A percentile compares a stretch with the other conserved stretches of the same genome.
phyloP scores from a whole-genome alignment of 2,888 invertebrate species.

The Urechis unicinctus region DNA sequence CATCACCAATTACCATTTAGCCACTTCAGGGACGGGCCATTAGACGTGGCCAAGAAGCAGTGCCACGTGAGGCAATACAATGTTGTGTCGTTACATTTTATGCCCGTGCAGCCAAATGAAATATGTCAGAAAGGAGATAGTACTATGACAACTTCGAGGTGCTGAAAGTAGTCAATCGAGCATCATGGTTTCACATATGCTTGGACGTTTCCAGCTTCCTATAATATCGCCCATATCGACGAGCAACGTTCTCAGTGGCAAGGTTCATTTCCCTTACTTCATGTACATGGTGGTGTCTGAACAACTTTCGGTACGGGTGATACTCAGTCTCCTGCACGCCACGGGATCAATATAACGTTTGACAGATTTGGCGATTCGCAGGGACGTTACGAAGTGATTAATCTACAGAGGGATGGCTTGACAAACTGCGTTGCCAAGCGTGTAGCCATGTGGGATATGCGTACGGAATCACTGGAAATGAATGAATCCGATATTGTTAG shows the following conservation, averaged over 20 bases:
- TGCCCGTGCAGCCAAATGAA: constrained; percentile 12
- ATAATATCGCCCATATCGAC: constrained; percentile 36
- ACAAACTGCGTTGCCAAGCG: constrained; percentile 9
- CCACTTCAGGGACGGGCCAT: too few relatives aligned
- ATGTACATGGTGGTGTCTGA: constrained; percentile 39
- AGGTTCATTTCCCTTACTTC: constrained; percentile 33
- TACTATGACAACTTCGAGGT: constrained; percentile 5
- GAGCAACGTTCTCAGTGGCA: constrained; percentile 34
- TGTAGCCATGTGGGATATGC: constrained; percentile 32
- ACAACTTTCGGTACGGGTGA: constrained; percentile 28
- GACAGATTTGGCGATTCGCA: constrained; percentile 32
- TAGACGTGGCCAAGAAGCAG: too few relatives aligned
- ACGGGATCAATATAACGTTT: constrained; percentile 30
- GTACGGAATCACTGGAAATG: constrained; percentile 21
- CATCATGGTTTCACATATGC: constrained; percentile 31
- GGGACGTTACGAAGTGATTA: constrained; percentile 30
- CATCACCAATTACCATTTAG: constrained; percentile 26
- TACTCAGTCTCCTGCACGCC: constrained; percentile 28
- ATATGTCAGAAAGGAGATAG: background rate
- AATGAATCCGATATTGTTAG: constrained; percentile 15
- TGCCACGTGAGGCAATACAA: too few relatives aligned
- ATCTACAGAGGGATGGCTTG: constrained; percentile 20
- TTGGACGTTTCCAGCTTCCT: constrained; percentile 30
- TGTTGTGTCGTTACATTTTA: constrained; percentile 28
- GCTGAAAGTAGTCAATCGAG: constrained; percentile 33